These are phyloP conservation scores for Thryonomys swinderianus DNA, from an alignment of 2,113 vertebrate species.

Conservation along the genomic window DNA sequence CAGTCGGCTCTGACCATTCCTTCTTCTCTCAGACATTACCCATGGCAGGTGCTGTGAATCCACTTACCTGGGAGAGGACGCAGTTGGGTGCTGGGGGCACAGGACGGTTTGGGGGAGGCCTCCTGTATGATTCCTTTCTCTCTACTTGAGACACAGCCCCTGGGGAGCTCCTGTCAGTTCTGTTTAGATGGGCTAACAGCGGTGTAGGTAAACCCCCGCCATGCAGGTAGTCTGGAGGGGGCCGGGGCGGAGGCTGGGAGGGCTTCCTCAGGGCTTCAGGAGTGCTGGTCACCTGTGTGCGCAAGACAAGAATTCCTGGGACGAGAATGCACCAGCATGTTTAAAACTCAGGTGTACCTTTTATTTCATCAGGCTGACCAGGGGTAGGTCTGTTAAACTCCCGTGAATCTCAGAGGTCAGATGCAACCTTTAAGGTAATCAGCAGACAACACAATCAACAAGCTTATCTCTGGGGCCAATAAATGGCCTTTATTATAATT, in stretches of 20 bases:
- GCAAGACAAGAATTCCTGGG: not conserved
- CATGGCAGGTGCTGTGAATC: rapidly evolving
- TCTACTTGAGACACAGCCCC: rapidly evolving
- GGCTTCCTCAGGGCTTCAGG: slow-evolving; percentile 79
- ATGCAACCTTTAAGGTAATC: not conserved
- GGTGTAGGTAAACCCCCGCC: not conserved
- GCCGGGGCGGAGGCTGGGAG: slow-evolving; percentile 77
- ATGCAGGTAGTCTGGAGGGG: slow-evolving; percentile 68
- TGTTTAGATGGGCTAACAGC: slow-evolving; percentile 14
- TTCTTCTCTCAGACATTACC: not conserved
- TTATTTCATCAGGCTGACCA: not conserved
- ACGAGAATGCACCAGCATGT: not conserved
- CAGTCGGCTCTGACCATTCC: not conserved
- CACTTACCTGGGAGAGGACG: slow-evolving; percentile 80
- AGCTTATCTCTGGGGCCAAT: not conserved
- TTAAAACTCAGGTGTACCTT: not conserved
- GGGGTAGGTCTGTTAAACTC: not conserved
- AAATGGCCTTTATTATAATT: not conserved
- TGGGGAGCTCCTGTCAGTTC: not conserved
- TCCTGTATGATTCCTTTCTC: slow-evolving; percentile 55
- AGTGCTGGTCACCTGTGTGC: slow-evolving; percentile 78
- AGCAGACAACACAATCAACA: not conserved
- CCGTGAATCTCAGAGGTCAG: not conserved
- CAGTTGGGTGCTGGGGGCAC: slow-evolving; percentile 86
- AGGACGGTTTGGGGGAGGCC: slow-evolving; percentile 86